phyloP scores from a whole-genome alignment of 2,888 invertebrate genomes.

The Chrysodeixis includens region DNA sequence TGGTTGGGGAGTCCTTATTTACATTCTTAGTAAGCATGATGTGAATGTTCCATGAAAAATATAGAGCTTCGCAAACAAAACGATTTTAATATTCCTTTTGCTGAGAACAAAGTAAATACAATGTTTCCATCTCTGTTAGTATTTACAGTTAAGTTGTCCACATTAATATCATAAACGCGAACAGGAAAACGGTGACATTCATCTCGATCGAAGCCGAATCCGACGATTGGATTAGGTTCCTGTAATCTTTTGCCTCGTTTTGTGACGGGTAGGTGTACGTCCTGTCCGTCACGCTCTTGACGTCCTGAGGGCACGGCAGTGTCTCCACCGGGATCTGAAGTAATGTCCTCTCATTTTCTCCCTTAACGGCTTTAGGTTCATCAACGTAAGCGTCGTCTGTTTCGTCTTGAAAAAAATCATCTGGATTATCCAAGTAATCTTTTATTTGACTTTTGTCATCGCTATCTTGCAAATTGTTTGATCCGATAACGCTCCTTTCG shows the following conservation, averaged over 20 bases:
- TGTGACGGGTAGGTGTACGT: constrained; percentile 89
- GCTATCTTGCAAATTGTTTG: constrained; percentile 77
- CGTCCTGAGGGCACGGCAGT: constrained; percentile 90
- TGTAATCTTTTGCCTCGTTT: constrained; percentile 87
- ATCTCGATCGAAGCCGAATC: constrained; percentile 57
- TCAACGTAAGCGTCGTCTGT: constrained; percentile 79
- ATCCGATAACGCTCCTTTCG: constrained; percentile 78
- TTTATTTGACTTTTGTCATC: constrained; percentile 79
- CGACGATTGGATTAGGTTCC: constrained; percentile 81
- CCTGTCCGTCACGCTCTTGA: constrained; percentile 90
- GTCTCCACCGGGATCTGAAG: constrained; percentile 89
- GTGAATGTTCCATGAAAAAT: constrained; percentile 50
- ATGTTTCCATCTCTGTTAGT: constrained; percentile 28
- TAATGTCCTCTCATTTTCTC: constrained; percentile 83
- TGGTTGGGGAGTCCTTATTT: constrained; percentile 50
- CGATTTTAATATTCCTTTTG: constrained; percentile 54
- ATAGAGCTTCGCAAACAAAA: constrained; percentile 51
- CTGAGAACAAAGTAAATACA: constrained; percentile 53
- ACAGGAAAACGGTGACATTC: constrained; percentile 60
- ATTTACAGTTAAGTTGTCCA: constrained; percentile 64
- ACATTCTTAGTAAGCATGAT: constrained; percentile 49
- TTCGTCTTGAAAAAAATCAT: constrained; percentile 81
- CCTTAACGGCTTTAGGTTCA: constrained; percentile 77
- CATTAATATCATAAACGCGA: constrained; percentile 65
- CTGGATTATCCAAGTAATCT: constrained; percentile 78